phyloP scores from a whole-genome alignment of 2,113 vertebrate genomes.

The Scytalopus superciliaris region DNA sequence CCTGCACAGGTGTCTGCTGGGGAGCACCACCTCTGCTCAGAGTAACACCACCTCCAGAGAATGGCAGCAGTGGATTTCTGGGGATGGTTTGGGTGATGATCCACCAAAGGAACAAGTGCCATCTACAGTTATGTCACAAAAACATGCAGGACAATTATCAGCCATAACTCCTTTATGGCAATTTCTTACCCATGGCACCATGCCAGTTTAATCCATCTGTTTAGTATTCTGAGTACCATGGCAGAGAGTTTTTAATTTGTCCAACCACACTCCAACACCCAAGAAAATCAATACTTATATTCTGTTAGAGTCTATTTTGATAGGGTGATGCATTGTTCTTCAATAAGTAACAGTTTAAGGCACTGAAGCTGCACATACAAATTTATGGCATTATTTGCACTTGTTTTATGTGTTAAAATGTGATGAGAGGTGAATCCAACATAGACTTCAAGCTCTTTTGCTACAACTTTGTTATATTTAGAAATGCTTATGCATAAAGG shows the following conservation, averaged over 20 bases:
- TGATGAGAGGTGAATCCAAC: background rate
- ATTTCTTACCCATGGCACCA: background rate
- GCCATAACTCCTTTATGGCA: background rate
- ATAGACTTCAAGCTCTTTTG: background rate
- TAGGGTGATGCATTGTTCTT: slow-evolving; percentile 21
- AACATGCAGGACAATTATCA: background rate
- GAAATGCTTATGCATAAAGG: background rate
- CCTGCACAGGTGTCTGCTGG: background rate
- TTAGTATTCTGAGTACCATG: background rate
- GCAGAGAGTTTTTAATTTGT: slow-evolving; percentile 2
- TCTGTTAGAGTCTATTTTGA: slow-evolving; percentile 9
- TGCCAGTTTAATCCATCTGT: background rate
- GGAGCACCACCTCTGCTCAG: background rate
- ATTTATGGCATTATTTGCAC: background rate
- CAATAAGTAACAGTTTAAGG: background rate
- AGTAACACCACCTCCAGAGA: background rate
- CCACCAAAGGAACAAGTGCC: background rate
- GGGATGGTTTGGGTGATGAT: background rate
- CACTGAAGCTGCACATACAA: background rate
- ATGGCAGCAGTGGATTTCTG: background rate
- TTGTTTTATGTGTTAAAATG: background rate
- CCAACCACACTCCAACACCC: background rate
- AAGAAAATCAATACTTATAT: slow-evolving; percentile 27
- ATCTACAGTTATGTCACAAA: background rate
- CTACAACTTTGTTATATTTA: background rate